A percentile compares a stretch with the other conserved stretches of the same genome.
Conservation (phyloP, 2,113 vertebrate species). For the Girardinichthys multiradiatus region DNA sequence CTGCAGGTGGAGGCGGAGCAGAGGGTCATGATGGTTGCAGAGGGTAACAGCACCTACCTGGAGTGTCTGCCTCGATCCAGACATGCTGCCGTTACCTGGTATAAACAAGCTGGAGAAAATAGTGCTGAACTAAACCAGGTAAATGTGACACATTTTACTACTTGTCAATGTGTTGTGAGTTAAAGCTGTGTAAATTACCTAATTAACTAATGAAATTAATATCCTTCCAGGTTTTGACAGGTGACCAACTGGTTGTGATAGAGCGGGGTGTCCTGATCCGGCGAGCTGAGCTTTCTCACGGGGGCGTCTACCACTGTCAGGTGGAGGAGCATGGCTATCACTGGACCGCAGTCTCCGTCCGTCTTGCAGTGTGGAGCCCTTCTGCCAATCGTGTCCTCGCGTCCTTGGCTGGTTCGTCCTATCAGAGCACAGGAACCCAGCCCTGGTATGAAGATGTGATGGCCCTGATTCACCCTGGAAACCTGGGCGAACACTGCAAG, state of each 20-base stretch:
- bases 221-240: conserved; percentile 73
- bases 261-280: conserved; percentile 82
- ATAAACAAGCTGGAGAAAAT: conserved; percentile 81
- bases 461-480: conserved; percentile 74
- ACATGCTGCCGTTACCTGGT: conserved; percentile 82
- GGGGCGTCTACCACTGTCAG: conserved; percentile 83
- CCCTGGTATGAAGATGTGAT: conserved; percentile 80
- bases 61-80: conserved; percentile 84
- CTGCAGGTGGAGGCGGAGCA: conserved; percentile 82
- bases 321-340: conserved; percentile 84
- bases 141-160: background rate
- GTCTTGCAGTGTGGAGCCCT: conserved; percentile 76
- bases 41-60: conserved; percentile 85
- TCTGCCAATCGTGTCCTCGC: conserved; percentile 49
- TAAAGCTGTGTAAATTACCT: too few species aligned
- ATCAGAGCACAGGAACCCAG: conserved; percentile 46
- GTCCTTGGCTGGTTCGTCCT: conserved; percentile 43
- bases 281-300: conserved; percentile 76
- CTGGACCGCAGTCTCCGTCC: conserved; percentile 82
- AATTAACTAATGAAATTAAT: too few species aligned
- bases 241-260: conserved; percentile 81
- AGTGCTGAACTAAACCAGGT: conserved; percentile 82
- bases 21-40: conserved; percentile 81
- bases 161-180: too few species aligned
- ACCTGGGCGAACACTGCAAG: conserved; percentile 78